phyloP scores from a whole-genome alignment of 2,113 vertebrate genomes.

The Paedocypris sp. region DNA sequence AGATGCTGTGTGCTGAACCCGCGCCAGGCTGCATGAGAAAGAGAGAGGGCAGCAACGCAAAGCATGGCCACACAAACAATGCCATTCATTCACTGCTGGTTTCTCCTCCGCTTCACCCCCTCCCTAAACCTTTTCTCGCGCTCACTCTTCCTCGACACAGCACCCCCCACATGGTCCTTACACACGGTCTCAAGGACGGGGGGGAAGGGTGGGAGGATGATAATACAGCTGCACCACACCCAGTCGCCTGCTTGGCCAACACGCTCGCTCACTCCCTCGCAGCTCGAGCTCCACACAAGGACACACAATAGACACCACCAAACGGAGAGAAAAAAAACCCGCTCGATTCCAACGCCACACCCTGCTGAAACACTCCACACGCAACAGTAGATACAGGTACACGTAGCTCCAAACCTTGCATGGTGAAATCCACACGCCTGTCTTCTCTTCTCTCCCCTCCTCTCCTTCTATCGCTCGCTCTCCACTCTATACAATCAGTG shows the following conservation, averaged over 20 bases:
- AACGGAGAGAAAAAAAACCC: conserved; percentile 46
- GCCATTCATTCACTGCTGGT: conserved; percentile 67
- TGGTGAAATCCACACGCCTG: conserved; percentile 64
- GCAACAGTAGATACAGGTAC: conserved; percentile 42
- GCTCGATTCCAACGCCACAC: conserved; percentile 41
- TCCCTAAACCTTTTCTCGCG: conserved; percentile 30
- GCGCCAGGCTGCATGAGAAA: conserved; percentile 32
- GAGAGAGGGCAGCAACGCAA: conserved; percentile 47
- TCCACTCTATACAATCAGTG: conserved; percentile 53
- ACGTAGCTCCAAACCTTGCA: conserved; percentile 65
- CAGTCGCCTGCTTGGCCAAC: conserved; percentile 60
- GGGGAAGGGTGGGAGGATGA: conserved; percentile 56
- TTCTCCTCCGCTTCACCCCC: conserved; percentile 56
- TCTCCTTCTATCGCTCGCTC: conserved; percentile 45
- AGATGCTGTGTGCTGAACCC: conserved; percentile 31
- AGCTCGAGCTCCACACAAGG: conserved; percentile 50
- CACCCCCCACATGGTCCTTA: conserved; percentile 42
- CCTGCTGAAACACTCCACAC: conserved; percentile 32
- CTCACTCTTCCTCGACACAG: conserved; percentile 30
- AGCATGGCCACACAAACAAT: conserved; percentile 63
- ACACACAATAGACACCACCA: conserved; percentile 28
- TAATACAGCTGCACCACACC: conserved; percentile 62
- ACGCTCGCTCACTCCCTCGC: conserved; percentile 40
- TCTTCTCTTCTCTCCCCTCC: conserved; percentile 60
- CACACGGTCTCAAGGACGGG: conserved; percentile 33